Evolutionary conservation across 1,140 invertebrate genomes (phyloP), one percentile per base, ranked within the genome.

Genomic region (Rhopalosiphum padi): DNA sequence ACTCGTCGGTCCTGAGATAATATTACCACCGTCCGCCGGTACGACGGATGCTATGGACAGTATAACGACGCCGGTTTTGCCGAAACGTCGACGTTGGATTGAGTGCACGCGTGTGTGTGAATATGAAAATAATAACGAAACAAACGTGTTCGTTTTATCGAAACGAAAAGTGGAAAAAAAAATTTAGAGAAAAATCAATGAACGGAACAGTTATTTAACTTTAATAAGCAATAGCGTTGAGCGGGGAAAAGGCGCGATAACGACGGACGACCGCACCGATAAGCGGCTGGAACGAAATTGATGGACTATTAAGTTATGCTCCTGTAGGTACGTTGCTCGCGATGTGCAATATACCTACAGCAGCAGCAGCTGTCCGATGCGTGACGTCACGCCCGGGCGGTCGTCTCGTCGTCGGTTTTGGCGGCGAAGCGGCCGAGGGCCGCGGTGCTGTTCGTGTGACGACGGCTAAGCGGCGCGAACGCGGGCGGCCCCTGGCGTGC

Each of bases 241-340:
- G 41, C 3, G 51, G 23, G 25, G 21, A 0, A 0, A 37, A 22
- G 35, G 30, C 25, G 55, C 48, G n/a, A 23, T 92, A 37, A 53
- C 25, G 51, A 83, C 91, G 25, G 48, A 86, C 91, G 48, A 93
- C 35, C 82, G 82, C 11, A 21, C 22, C 41, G 91, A 86, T 86
- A 86, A 93, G 48, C 91, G 82, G 35, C 91, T 37, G 91, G 91
- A 93, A 55, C 91, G 48, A 53, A 55, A 92, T 92, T 92, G 91
- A 83, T 41, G 21, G 6, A 77, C 60, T 77, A 77, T 3, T 15
- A 30, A 9, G 60, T 30, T 77, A n/a, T n/a, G 60, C 60, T 35
- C 30, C 15, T 11, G 37, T 9, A 11, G 37, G n/a, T 43, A 85
- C 83, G 37, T 43, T 22, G 22, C 7, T 21, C 22, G 46, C 43